A percentile compares a stretch with the other conserved stretches of the same genome.
Conservation (phyloP, 2,797 vertebrate species). For the Linurgus olivaceus region DNA sequence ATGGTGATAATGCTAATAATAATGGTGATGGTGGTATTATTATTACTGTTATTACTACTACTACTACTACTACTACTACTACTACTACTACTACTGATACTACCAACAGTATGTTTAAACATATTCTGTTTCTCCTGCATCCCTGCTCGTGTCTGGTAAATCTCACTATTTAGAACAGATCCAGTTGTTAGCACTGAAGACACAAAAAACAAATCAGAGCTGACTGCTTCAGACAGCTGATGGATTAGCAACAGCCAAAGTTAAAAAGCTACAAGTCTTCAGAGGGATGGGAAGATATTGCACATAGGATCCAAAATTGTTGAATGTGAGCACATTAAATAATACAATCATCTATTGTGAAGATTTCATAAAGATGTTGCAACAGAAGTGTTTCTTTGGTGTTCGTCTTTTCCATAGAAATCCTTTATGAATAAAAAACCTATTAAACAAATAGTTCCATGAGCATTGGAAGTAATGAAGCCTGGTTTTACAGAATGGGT, state of each 20-base stretch:
- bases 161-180: not conserved
- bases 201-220: not conserved
- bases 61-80: too few relatives aligned
- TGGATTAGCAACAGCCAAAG: not conserved
- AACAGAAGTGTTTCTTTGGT: not conserved
- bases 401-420: not conserved
- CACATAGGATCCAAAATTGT: not conserved
- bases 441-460: not conserved
- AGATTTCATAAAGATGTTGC: not conserved
- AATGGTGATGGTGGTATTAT: not conserved
- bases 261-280: not conserved
- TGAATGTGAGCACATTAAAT: not conserved
- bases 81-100: too few relatives aligned
- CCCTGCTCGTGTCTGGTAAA: not conserved
- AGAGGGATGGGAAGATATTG: not conserved
- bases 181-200: not conserved
- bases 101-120: not conserved
- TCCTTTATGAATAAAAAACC: not conserved
- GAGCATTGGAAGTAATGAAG: not conserved
- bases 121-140: not conserved
- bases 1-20: not conserved
- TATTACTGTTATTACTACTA: not conserved
- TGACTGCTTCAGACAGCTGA: not conserved
- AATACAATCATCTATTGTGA: not conserved
- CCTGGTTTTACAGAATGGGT: not conserved